phyloP scores from a whole-genome alignment of 2,888 invertebrate genomes.

The Ornithoptera priamus region DNA sequence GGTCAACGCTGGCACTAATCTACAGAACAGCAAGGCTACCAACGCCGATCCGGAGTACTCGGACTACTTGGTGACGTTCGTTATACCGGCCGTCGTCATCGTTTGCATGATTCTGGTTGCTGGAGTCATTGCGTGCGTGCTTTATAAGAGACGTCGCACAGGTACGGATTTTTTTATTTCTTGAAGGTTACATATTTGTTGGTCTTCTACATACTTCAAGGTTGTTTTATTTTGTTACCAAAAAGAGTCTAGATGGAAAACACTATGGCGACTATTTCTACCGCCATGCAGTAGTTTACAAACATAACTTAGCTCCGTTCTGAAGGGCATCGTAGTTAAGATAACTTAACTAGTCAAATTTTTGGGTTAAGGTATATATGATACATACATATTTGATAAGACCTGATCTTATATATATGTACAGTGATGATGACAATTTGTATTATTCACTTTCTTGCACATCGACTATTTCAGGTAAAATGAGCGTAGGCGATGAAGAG shows the following conservation, averaged over 20 bases:
- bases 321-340: not conserved
- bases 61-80: conserved; percentile 89
- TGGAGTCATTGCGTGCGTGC: conserved; percentile 91
- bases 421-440: no score
- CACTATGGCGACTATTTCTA: no score
- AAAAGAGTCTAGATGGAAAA: no score
- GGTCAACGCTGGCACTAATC: conserved; percentile 48
- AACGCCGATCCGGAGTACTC: conserved; percentile 44
- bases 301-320: not conserved
- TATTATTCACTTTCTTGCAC: not conserved
- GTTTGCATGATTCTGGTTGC: conserved; percentile 93
- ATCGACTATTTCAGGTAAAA: conserved; percentile 80
- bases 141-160: conserved; percentile 90
- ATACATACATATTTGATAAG: no score
- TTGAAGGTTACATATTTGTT: not conserved
- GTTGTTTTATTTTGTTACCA: no score
- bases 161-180: conserved; percentile 73
- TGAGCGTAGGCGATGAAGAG: conserved; percentile 86
- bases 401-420: no score
- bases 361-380: no score
- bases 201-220: no score
- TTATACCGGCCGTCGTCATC: conserved; percentile 93
- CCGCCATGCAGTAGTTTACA: no score
- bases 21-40: conserved; percentile 55
- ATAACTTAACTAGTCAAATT: no score